Base-by-base conservation (phyloP, 1,140 invertebrate species). In the Lithobius niger region DNA sequence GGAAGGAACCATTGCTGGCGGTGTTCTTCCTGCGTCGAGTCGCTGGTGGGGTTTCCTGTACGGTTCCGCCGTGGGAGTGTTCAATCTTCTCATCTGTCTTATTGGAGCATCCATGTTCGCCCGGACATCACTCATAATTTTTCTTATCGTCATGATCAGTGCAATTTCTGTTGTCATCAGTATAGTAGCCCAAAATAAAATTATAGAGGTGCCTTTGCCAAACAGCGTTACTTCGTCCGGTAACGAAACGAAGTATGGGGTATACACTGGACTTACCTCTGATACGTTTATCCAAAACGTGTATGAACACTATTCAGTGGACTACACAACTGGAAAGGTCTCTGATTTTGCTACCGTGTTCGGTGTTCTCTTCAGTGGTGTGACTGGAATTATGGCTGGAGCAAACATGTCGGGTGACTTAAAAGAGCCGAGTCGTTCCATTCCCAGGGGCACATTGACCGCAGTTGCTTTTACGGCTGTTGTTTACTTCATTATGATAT, bases 311-410 rank as follows among this genome's bases (percentile, higher is more conserved):
- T n/a, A n/a, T n/a, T n/a, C n/a, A n/a, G n/a, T n/a, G n/a, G 93
- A 97, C 77, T 97, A 97, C 66, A 86, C 84, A 0, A 83, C 81
- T 1, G 78, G 77, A 0, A 71, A 75, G 15, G 66, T 78, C 61
- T 84, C 85, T 18, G 81, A 82, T 66, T 97, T 97, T 76, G 83
- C 90, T 1, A 82, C 83, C 0, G 91, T 97, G 18, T 99, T 99
- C 73, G 91, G 91, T 24, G 91, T 96, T 3, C 70, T 93, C 1
- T 93, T 92, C 66, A 92, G 88, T 49, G 93, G 93, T 22, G 91
- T 98, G 2, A 99, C 97, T 6, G 97, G 97, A 1, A 98, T 99
- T 57, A 96, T 99, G 86, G 96, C 95, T 49, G 97, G 97, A 4
- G 95, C 96, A 19, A 99, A 99, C 71, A 97, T 99, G 92, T 95